Base-by-base conservation (phyloP, 2,888 invertebrate genomes). In the Drosophila formosana region DNA sequence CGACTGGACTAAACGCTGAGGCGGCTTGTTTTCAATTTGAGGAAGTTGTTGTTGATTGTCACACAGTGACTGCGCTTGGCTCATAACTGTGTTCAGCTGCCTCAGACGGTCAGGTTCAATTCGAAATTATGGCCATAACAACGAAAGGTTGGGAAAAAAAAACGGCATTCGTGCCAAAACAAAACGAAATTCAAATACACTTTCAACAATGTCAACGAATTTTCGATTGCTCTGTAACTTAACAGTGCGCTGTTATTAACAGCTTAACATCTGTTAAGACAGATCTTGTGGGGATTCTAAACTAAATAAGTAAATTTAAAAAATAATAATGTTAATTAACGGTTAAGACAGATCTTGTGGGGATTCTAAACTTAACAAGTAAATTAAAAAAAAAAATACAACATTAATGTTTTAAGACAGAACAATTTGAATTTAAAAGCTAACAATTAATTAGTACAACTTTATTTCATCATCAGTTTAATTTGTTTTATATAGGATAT, bases 61-160 rank as follows among this genome's bases (percentile, higher is more conserved):
- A 75, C 75, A 74, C 75, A 75, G 56, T 49, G 53, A 46, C 45
- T 66, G 75, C 52, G 56, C 64, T 68, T 61, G 61, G 53, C 62
- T 63, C 58, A 69, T 77, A 72, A 63, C 67, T 39, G 43, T 60
- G 32, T 32, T 61, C 72, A 62, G 66, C 63, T 55, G 68, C 67
- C 49, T 51, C 39, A 65, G 77, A 77, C 76, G 84, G 82, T 84
- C 81, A 79, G 75, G 69, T 79, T 72, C 80, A 75, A 72, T 72
- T 72, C 28, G 28, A 75, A 72, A 68, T 66, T 75, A 72, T 78
- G 66, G 57, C 26, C 72, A 72, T 67, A 74, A 70, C 70, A 66
- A 32, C 37, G 37, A 50, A 50, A 66, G 46, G 56, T 75, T 69
- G 18, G 18, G n/a, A n/a, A 18, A 70, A 75, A 66, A 63, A 67